These are phyloP conservation scores for Cerceris ruficornis DNA, from an alignment of 2,888 invertebrate species.

Conservation along the genomic window DNA sequence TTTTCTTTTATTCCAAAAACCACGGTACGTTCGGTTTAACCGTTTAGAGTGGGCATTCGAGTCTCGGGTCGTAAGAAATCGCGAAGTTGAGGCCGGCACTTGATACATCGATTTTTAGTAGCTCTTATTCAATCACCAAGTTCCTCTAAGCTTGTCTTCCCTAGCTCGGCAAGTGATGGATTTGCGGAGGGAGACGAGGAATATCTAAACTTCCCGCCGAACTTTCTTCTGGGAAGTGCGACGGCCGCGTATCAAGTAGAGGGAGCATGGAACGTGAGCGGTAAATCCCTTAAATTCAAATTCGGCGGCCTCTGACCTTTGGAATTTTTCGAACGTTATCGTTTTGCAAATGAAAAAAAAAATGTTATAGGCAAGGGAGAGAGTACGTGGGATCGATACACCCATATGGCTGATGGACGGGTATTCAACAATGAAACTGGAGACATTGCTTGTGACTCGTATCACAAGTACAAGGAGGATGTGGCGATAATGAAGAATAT, in stretches of 20 bases:
- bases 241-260: slow-evolving; percentile 86
- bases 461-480: slow-evolving; percentile 53
- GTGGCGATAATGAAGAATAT: slow-evolving; percentile 41
- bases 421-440: slow-evolving; percentile 85
- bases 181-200: slow-evolving; percentile 15
- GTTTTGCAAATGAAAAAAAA: neutral
- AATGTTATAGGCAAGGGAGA: slow-evolving; percentile 86
- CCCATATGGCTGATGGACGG: slow-evolving; percentile 83
- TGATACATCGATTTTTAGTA: slow-evolving; percentile 11
- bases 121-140: neutral
- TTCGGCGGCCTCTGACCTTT: slow-evolving; percentile 1
- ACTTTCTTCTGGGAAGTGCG: slow-evolving; percentile 69
- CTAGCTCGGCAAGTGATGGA: slow-evolving; percentile 33
- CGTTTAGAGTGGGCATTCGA: no score
- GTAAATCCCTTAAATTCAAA: slow-evolving; percentile 79
- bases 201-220: slow-evolving; percentile 59
- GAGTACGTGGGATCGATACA: slow-evolving; percentile 85
- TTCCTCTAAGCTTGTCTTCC: slow-evolving; percentile 26
- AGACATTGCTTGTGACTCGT: slow-evolving; percentile 84
- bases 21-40: no score
- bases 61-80: neutral
- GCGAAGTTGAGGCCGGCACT: neutral
- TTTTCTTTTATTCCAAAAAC: no score
- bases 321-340: slow-evolving; percentile 18
- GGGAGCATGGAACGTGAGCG: slow-evolving; percentile 85